These are phyloP conservation scores for Zaprionus tsacasi DNA, from an alignment of 1,140 invertebrate species.

Conservation along the genomic window DNA sequence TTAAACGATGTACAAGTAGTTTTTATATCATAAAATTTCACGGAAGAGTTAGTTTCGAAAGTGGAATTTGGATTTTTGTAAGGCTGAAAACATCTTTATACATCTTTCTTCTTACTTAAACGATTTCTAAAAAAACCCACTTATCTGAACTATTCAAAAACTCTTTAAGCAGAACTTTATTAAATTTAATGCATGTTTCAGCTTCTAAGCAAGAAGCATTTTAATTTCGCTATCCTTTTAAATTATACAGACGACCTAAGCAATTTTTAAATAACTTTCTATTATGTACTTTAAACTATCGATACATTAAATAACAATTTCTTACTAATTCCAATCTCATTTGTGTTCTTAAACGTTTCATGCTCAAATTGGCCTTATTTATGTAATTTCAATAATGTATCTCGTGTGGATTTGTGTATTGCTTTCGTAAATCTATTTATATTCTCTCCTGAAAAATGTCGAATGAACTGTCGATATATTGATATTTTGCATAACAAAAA, in stretches of 20 bases:
- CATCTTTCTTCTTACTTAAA: background rate
- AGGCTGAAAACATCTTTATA: background rate
- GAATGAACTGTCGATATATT: conserved; percentile 2
- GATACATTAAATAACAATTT: conserved; percentile 19
- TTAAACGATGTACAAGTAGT: background rate
- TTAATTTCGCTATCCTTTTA: background rate
- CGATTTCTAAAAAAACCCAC: background rate
- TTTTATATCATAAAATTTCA: background rate
- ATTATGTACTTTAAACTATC: background rate
- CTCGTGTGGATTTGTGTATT: conserved; percentile 18
- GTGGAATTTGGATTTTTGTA: background rate
- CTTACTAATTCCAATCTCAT: conserved; percentile 52
- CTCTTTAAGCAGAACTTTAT: background rate
- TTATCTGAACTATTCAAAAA: background rate
- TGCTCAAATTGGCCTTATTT: conserved; percentile 56
- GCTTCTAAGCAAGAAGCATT: background rate
- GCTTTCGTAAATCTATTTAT: background rate
- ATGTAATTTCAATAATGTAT: conserved; percentile 13
- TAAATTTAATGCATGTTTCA: background rate
- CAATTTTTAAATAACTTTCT: background rate
- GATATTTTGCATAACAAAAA: background rate
- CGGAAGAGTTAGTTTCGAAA: background rate
- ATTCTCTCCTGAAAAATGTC: background rate
- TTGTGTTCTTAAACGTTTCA: conserved; percentile 57
- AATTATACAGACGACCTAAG: background rate